Evolutionary conservation across 2,797 vertebrate genomes (phyloP).

Genomic region (Sebastes itinus): DNA sequence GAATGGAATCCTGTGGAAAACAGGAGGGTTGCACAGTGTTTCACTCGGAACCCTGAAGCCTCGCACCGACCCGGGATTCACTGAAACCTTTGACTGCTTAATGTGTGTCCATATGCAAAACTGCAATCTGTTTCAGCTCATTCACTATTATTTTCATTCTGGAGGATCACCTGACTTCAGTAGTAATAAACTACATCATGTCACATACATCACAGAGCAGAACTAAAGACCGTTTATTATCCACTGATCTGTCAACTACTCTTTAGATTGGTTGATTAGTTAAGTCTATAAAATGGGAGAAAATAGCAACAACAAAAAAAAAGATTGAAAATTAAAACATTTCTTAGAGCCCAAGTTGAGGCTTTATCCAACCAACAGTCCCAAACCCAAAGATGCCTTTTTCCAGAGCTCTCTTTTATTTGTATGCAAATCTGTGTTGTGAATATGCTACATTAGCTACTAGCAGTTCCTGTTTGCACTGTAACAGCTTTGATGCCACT

Average conservation of each 20-base stretch:
- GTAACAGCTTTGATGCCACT: neutral
- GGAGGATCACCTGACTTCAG: neutral
- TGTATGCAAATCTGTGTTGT: neutral
- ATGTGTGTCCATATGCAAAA: neutral
- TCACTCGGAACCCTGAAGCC: neutral
- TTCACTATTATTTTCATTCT: neutral
- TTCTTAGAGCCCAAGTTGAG: neutral
- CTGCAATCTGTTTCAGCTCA: neutral
- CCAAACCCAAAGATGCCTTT: neutral
- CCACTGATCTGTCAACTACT: neutral
- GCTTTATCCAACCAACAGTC: neutral
- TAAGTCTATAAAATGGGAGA: neutral
- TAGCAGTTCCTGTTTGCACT: neutral
- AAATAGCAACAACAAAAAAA: neutral
- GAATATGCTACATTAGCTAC: neutral
- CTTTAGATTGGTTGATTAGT: neutral
- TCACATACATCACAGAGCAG: neutral
- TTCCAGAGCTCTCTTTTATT: neutral
- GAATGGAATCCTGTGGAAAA: constrained; percentile 18
- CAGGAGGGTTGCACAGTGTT: neutral
- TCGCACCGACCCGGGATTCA: neutral
- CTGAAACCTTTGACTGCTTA: neutral
- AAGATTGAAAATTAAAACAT: neutral
- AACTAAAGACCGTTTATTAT: too few species aligned
- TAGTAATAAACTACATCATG: neutral